Conservation (phyloP, 2,888 invertebrate species). For the Erannis defoliaria region DNA sequence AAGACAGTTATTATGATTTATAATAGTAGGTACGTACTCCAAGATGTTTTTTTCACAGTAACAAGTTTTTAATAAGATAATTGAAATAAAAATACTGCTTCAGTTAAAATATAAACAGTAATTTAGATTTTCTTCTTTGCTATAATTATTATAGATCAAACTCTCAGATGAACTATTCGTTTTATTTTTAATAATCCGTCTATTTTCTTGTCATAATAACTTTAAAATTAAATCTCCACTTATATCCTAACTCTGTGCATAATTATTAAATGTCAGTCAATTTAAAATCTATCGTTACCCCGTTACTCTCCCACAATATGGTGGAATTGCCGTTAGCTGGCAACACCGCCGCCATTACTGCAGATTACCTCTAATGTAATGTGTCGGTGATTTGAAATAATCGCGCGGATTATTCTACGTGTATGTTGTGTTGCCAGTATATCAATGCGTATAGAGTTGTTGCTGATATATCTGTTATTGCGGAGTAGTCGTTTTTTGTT, state of each 20-base stretch:
- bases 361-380: constrained; percentile 83
- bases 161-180: too few relatives aligned
- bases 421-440: constrained; percentile 67
- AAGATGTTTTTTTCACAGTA: background rate
- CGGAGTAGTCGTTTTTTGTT: too few relatives aligned
- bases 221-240: too few relatives aligned
- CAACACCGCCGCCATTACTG: constrained; percentile 75
- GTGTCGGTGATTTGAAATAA: constrained; percentile 84
- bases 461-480: too few relatives aligned
- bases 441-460: constrained; percentile 64
- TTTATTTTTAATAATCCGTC: too few relatives aligned
- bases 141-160: too few relatives aligned
- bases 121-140: too few relatives aligned
- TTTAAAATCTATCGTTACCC: constrained; percentile 48
- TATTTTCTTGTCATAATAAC: too few relatives aligned
- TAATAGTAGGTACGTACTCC: too few relatives aligned
- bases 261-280: constrained; percentile 37
- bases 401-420: constrained; percentile 73
- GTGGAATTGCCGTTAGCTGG: constrained; percentile 59
- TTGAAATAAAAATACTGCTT: too few relatives aligned
- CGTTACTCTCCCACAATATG: constrained; percentile 61
- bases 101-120: too few relatives aligned
- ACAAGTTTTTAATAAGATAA: too few relatives aligned
- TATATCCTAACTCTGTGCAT: constrained; percentile 13
- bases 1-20: constrained; percentile 1